These are phyloP conservation scores for Cladorhizidae sp. DNA, from an alignment of 37 sponge, comb jelly and placozoan genomes.

Conservation along the genomic window DNA sequence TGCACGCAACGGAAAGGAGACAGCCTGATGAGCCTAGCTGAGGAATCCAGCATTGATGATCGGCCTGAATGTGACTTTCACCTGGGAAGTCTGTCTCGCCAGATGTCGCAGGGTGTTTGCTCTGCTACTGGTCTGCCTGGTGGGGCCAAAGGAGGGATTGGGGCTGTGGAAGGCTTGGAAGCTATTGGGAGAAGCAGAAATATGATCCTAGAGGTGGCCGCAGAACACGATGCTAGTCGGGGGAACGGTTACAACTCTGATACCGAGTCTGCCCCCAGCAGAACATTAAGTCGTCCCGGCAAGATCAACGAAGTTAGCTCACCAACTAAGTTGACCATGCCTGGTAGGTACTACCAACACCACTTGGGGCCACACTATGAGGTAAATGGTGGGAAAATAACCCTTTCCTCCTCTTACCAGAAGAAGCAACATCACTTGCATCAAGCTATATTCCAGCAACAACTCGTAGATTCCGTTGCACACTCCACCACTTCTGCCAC, in stretches of 20 bases:
- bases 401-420: background rate
- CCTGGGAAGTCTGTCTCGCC: slow-evolving; percentile 50
- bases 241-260: slow-evolving; percentile 62
- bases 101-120: background rate
- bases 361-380: background rate
- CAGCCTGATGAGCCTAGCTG: background rate
- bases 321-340: slow-evolving; percentile 24
- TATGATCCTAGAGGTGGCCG: background rate
- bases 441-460: background rate
- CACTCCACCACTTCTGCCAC: background rate
- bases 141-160: background rate
- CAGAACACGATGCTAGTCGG: slow-evolving; percentile 11
- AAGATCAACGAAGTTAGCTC: slow-evolving; percentile 33
- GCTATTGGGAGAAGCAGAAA: background rate
- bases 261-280: slow-evolving; percentile 66
- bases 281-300: slow-evolving; percentile 43
- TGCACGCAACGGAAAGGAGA: slow-evolving; percentile 22
- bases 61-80: slow-evolving; percentile 62
- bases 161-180: background rate
- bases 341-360: background rate
- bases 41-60: slow-evolving; percentile 37
- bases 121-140: background rate
- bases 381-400: background rate
- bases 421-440: background rate
- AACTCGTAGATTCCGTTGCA: background rate